Conservation (phyloP, 2,888 invertebrate genomes). For the Volucella zonaria region DNA sequence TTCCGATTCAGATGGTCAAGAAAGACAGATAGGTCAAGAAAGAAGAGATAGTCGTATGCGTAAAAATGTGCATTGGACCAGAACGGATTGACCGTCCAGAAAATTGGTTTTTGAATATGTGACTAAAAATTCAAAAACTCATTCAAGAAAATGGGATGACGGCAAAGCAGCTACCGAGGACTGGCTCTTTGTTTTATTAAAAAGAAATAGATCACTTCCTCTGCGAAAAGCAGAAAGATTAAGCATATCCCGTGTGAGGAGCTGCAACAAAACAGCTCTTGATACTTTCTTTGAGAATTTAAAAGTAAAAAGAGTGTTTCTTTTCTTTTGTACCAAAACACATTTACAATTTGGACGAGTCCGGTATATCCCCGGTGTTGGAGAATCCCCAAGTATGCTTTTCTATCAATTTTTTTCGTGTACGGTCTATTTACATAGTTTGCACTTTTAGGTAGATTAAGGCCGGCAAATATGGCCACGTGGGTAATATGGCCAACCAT, state of each 20-base stretch:
- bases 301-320: background rate
- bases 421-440: background rate
- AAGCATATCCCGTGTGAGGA: background rate
- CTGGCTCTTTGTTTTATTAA: background rate
- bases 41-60: background rate
- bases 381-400: no score
- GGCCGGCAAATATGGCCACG: no score
- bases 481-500: no score
- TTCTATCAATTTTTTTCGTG: no score
- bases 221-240: conserved; percentile 22
- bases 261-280: background rate
- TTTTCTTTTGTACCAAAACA: background rate
- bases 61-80: background rate
- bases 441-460: no score
- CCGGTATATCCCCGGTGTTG: background rate
- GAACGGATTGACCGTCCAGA: background rate
- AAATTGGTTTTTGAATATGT: conserved; percentile 10
- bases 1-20: background rate
- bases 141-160: background rate
- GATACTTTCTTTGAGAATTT: no score
- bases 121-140: background rate
- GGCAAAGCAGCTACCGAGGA: conserved; percentile 10
- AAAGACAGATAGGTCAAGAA: background rate
- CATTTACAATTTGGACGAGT: conserved; percentile 21
- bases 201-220: background rate